These are phyloP conservation scores for Ptychochromis oligacanthus DNA, from an alignment of 2,113 vertebrate species.

Conservation along the genomic window DNA sequence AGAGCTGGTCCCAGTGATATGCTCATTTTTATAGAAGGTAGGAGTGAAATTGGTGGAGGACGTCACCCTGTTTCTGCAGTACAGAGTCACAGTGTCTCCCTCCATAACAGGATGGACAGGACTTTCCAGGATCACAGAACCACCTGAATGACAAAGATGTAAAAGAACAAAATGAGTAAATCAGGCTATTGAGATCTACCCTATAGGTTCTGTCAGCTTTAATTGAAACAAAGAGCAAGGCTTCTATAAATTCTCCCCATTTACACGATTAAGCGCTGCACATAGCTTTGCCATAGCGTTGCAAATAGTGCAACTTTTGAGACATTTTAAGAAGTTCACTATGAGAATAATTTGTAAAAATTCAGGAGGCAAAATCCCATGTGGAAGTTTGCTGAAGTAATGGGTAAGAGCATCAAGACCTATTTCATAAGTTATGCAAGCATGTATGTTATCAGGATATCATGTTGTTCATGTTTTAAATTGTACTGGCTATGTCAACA, in stretches of 20 bases:
- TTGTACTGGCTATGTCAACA: accelerated
- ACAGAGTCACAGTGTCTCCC: slow-evolving; percentile 30
- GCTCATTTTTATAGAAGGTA: slow-evolving; percentile 26
- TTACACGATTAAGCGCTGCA: not conserved
- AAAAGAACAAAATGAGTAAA: not conserved
- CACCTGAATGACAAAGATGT: not conserved
- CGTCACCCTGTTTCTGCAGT: not conserved
- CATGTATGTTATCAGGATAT: not conserved
- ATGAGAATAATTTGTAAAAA: too few relatives aligned
- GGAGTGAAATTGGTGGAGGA: not conserved
- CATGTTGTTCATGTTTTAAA: not conserved
- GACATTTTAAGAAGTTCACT: too few relatives aligned
- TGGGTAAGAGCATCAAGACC: not conserved
- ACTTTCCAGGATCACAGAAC: slow-evolving; percentile 25
- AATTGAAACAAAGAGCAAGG: not conserved
- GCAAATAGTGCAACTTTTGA: too few relatives aligned
- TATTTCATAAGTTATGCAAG: accelerated
- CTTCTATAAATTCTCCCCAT: not conserved
- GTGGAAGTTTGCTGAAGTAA: not conserved
- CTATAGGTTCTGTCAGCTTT: not conserved
- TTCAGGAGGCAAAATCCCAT: not conserved
- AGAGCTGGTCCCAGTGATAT: not conserved
- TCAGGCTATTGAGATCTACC: not conserved
- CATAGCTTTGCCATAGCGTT: too few relatives aligned
- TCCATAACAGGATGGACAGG: slow-evolving; percentile 19